Base-by-base conservation (phyloP, 2,888 invertebrate genomes). In the Furcula furcula region DNA sequence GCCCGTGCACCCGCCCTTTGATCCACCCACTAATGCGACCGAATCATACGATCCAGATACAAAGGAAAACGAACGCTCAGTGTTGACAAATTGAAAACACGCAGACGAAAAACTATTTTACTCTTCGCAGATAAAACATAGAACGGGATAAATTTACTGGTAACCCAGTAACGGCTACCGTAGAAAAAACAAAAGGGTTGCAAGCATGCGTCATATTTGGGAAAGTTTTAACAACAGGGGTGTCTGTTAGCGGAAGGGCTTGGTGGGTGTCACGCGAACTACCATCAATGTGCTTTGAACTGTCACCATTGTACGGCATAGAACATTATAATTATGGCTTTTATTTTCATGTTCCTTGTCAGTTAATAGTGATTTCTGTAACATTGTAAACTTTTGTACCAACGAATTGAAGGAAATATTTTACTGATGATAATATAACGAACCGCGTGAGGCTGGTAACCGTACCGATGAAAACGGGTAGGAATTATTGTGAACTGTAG, bases 211-310 rank as follows among this genome's bases (percentile, higher is more conserved):
- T 81, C 72, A 73, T 76, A 77, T 81, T 81, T 74, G 61, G 66
- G 66, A 76, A 83, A 84, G 71, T 84, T 82, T 77, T 83, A 83
- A 83, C 80, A 76, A 78, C 76, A 70, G 74, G 77, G 75, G 70
- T 60, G 66, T 59, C 57, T 51, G 61, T 14, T 7, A n/a, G 36
- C 45, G 42, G 40, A 55, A 62, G 65, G 67, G 62, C 50, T 52
- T 61, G 57, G 63, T 64, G 62, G 64, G 63, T 74, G 76, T 70
- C 78, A 79, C 72, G 75, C 71, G 65, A 77, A 66, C 72, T 73
- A 76, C 68, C 67, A 71, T 75, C 72, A 70, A 68, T 68, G 68
- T 68, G 66, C 66, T 72, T 71, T 72, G 65, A 66, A 59, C 78
- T 76, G 76, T 76, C 75, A 75, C 63, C 56, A 60, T 64, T 55